A percentile compares a stretch with the other conserved stretches of the same genome.
Conservation (phyloP, 2,797 vertebrate genomes). For the Florisuga fusca region DNA sequence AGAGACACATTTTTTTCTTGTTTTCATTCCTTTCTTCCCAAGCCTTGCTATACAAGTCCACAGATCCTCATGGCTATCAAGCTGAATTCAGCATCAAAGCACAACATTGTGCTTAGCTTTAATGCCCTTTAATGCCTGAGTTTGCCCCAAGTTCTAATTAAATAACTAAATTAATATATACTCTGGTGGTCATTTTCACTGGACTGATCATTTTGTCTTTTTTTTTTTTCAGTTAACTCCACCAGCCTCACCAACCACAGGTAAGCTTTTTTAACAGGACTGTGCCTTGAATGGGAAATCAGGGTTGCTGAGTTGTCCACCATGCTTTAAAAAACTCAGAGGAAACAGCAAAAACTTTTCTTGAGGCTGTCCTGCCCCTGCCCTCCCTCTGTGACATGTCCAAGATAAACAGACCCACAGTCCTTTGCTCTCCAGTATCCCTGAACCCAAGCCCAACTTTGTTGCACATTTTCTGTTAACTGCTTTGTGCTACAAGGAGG, state of each 20-base stretch:
- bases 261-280: not conserved
- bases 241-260: not conserved
- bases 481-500: not conserved
- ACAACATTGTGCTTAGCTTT: not conserved
- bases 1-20: not conserved
- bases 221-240: not conserved
- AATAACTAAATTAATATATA: not conserved
- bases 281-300: not conserved
- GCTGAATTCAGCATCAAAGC: not conserved
- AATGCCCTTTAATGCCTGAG: not conserved
- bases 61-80: not conserved
- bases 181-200: not conserved
- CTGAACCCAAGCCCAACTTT: not conserved
- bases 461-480: not conserved
- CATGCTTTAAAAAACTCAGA: accelerated
- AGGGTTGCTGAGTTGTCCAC: not conserved
- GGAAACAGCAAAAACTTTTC: not conserved
- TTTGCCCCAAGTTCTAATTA: not conserved
- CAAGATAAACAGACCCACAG: not conserved
- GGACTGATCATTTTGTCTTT: not conserved
- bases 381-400: not conserved
- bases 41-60: not conserved
- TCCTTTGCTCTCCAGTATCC: not conserved
- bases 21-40: not conserved
- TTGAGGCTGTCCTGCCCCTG: too few species aligned